Evolutionary conservation across 92 coral and sea anemone species (phyloP).

Genomic region (Palythoa grandiflora): DNA sequence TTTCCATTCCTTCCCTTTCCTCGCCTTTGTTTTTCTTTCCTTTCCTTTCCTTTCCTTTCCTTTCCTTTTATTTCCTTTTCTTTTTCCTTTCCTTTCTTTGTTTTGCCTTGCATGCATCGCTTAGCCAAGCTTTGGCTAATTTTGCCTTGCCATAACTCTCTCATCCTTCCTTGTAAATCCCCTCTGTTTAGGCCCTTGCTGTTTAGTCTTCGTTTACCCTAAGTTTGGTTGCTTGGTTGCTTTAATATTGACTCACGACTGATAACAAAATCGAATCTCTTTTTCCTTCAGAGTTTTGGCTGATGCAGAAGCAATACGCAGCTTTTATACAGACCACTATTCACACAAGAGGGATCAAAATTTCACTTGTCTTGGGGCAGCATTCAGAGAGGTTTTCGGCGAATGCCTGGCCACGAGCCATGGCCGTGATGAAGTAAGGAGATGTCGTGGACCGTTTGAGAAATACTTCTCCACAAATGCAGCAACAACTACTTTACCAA

Average conservation of each 20-base stretch:
- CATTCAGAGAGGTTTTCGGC: constrained; percentile 78
- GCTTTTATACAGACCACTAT: constrained; percentile 90
- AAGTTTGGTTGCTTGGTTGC: not conserved
- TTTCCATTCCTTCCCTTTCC: too few species aligned
- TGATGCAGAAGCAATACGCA: constrained; percentile 91
- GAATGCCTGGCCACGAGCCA: constrained; percentile 89
- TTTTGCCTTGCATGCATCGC: too few species aligned
- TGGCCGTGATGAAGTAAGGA: constrained; percentile 84
- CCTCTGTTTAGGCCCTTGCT: too few species aligned
- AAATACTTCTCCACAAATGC: constrained; percentile 81
- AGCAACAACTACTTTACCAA: constrained; percentile 58
- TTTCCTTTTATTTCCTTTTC: too few species aligned
- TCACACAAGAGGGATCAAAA: constrained; percentile 88
- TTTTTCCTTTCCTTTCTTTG: too few species aligned
- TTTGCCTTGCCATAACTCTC: too few species aligned
- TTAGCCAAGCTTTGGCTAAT: too few species aligned
- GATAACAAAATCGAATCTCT: not conserved
- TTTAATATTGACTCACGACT: not conserved
- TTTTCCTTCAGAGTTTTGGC: constrained; percentile 69
- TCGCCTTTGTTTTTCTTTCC: too few species aligned
- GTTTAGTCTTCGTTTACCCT: too few species aligned
- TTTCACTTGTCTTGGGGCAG: constrained; percentile 82
- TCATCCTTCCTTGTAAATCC: too few species aligned
- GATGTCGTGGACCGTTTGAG: constrained; percentile 98
- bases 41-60: too few species aligned